These are phyloP conservation scores for Sebastes glaucus DNA, from an alignment of 2,797 vertebrate genomes.

Conservation along the genomic window DNA sequence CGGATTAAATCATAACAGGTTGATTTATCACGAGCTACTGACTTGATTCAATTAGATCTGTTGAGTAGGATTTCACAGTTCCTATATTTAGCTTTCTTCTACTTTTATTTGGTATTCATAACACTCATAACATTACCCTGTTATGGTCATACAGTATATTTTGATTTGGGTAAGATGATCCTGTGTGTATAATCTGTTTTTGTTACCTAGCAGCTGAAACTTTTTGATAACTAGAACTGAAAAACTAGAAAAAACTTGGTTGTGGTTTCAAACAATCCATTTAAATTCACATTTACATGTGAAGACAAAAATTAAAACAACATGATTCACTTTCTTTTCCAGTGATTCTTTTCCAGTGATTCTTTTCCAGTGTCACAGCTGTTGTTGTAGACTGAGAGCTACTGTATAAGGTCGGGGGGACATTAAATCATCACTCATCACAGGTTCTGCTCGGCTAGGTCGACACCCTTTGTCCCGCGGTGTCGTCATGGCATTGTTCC, in stretches of 20 bases:
- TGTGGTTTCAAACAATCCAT: background rate
- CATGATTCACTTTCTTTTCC: background rate
- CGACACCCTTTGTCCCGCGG: constrained; percentile 44
- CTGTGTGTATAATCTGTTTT: background rate
- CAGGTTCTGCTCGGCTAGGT: constrained; percentile 19
- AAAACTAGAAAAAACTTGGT: background rate
- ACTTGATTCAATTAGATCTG: background rate
- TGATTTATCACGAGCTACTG: background rate
- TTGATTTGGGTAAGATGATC: background rate
- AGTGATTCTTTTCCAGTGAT: background rate
- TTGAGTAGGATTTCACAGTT: background rate
- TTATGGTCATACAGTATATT: background rate
- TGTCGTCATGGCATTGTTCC: constrained; percentile 68
- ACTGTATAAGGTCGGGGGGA: constrained; percentile 36
- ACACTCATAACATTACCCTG: background rate
- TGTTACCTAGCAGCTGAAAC: background rate
- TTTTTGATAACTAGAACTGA: background rate
- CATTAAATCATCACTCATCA: constrained; percentile 55
- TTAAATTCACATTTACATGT: background rate
- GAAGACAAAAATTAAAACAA: background rate
- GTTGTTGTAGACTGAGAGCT: constrained; percentile 40
- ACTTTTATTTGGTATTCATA: background rate
- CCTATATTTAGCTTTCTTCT: background rate
- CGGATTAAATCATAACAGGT: background rate
- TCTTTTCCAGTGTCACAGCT: constrained; percentile 45